Conservation (phyloP, 2,888 invertebrate genomes). For the Leptogaster cylindrica region DNA sequence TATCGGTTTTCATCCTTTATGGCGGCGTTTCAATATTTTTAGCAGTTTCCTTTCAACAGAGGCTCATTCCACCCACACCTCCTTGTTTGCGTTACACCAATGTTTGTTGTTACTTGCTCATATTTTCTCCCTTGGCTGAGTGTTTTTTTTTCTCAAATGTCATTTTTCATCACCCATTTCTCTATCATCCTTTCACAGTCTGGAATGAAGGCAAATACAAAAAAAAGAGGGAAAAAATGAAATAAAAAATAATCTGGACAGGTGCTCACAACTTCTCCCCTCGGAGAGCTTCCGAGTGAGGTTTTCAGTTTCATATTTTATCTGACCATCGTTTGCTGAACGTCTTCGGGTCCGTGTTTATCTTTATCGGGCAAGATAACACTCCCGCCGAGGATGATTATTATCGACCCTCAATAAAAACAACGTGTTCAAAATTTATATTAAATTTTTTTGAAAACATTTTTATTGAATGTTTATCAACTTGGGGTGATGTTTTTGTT, state of each 20-base stretch:
- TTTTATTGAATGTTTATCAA: too few species aligned
- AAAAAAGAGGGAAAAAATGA: too few species aligned
- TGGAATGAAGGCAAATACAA: too few species aligned
- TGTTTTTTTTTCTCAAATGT: neutral
- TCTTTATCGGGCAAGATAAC: slow-evolving; percentile 3
- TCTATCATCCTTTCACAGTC: neutral
- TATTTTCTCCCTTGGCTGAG: too few species aligned
- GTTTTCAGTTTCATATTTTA: slow-evolving; percentile 32
- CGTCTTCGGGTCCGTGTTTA: slow-evolving; percentile 2
- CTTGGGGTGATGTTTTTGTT: too few species aligned
- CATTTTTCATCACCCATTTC: slow-evolving; percentile 6
- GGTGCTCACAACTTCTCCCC: slow-evolving; percentile 5
- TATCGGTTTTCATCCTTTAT: slow-evolving; percentile 29
- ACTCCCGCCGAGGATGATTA: too few species aligned
- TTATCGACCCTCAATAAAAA: too few species aligned
- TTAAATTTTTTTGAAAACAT: too few species aligned
- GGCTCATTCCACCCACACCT: neutral
- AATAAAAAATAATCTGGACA: slow-evolving; percentile 1
- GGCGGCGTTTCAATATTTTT: slow-evolving; percentile 6
- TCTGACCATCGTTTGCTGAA: neutral
- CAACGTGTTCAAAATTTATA: too few species aligned
- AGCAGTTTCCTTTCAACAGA: slow-evolving; percentile 17
- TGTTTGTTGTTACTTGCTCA: too few species aligned
- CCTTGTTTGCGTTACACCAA: too few species aligned
- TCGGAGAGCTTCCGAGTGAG: slow-evolving; percentile 16